Base-by-base conservation (phyloP, 1,140 invertebrate genomes). In the Ridgeia piscesae region DNA sequence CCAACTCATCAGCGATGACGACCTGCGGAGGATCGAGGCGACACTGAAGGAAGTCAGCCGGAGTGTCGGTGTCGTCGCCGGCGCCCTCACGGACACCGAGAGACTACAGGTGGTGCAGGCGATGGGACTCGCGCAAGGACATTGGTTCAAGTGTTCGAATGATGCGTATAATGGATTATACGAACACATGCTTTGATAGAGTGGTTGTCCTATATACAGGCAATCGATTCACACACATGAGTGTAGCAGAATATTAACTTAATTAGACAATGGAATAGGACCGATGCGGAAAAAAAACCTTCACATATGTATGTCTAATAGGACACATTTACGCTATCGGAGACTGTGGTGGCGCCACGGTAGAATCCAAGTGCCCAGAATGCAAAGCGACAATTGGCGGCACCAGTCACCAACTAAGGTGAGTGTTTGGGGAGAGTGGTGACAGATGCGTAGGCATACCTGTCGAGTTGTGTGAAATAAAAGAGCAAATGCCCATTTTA, bases 111-210 rank as follows among this genome's bases (percentile, higher is more conserved):
- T 98, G 91, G 95, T 97, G 0, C 95, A 95, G 94, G 97, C 97
- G 0, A 96, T 98, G 93, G 96, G 96, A 1, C 94, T 97, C 1
- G 94, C 93, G 33, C 95, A 96, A 93, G 97, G 97, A 0, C 97
- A 97, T 94, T 98, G 97, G 97, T 98, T 95, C 94, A 97, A 97
- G 94, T 98, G 98, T 95, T 97, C 96, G 0, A 97, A 98, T 92
- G 95, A 95, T 95, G 92, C 93, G 94, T 93, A 42, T 42, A 42
- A n/a, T 21, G 88, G 21, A 21, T 21, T 88, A n/a, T n/a, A n/a
- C n/a, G n/a, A n/a, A n/a, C n/a, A n/a, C n/a, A n/a, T n/a, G n/a
- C n/a, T n/a, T n/a, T n/a, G n/a, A n/a, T n/a, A n/a, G n/a, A n/a
- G n/a, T n/a, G n/a, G n/a, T n/a, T n/a, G n/a, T n/a, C n/a, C n/a